phyloP scores from a whole-genome alignment of 2,888 invertebrate genomes.

The Esperia sulphurella region DNA sequence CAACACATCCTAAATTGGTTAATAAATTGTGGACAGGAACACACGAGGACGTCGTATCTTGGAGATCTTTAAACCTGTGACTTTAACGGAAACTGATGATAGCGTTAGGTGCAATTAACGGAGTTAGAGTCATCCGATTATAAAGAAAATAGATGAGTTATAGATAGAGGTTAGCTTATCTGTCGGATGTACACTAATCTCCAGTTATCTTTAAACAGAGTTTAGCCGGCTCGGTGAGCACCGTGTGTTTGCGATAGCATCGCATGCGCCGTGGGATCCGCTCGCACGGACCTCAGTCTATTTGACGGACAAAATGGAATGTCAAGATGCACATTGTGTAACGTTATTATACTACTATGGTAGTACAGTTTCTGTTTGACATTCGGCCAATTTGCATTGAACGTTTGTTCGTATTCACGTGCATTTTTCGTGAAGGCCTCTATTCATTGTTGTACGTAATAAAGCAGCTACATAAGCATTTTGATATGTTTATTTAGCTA shows the following conservation, averaged over 20 bases:
- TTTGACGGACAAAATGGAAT: slow-evolving; percentile 69
- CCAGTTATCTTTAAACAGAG: slow-evolving; percentile 43
- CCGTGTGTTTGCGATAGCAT: slow-evolving; percentile 36
- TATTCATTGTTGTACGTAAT: slow-evolving; percentile 35
- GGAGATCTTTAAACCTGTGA: neutral
- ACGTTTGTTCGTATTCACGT: slow-evolving; percentile 42
- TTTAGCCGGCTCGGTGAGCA: slow-evolving; percentile 48
- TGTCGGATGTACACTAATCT: slow-evolving; percentile 38
- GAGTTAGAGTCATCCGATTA: slow-evolving; percentile 20
- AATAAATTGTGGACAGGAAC: slow-evolving; percentile 33
- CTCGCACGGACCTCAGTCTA: slow-evolving; percentile 62
- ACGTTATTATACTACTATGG: slow-evolving; percentile 32
- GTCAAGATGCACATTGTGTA: slow-evolving; percentile 73
- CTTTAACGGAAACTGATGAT: slow-evolving; percentile 37
- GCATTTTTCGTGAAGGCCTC: slow-evolving; percentile 34
- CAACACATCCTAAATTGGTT: slow-evolving; percentile 41
- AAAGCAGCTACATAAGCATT: slow-evolving; percentile 2
- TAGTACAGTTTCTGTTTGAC: slow-evolving; percentile 34
- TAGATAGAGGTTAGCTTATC: slow-evolving; percentile 12
- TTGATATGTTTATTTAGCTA: slow-evolving; percentile 3
- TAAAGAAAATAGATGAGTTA: slow-evolving; percentile 3
- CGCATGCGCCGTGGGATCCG: slow-evolving; percentile 53
- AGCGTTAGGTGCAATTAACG: slow-evolving; percentile 19
- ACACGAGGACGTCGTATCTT: slow-evolving; percentile 32
- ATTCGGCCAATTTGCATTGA: slow-evolving; percentile 58